phyloP scores from a whole-genome alignment of 2,113 vertebrate genomes.

The Oenanthe oenanthe region DNA sequence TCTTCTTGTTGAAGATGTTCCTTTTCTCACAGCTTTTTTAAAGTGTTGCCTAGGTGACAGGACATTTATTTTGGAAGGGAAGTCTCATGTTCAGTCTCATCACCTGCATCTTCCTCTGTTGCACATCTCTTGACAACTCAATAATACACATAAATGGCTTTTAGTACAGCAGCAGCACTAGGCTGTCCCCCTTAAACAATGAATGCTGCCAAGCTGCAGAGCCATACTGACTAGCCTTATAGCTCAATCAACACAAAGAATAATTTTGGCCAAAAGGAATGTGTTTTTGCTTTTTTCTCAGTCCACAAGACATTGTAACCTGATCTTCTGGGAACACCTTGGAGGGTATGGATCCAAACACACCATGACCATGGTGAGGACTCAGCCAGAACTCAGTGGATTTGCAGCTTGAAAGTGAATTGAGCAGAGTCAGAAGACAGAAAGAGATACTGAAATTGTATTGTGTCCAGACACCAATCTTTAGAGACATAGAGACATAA shows the following conservation, averaged over 20 bases:
- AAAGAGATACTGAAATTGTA: not conserved
- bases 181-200: not conserved
- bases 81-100: not conserved
- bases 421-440: not conserved
- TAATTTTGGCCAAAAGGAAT: not conserved
- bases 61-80: not conserved
- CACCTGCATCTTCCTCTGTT: not conserved
- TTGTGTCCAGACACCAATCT: not conserved
- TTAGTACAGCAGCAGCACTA: not conserved
- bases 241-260: not conserved
- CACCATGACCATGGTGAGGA: not conserved
- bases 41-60: not conserved
- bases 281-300: not conserved
- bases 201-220: not conserved
- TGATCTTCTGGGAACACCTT: not conserved
- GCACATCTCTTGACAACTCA: accelerated
- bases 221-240: not conserved
- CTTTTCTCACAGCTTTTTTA: not conserved
- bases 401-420: not conserved
- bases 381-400: not conserved
- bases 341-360: not conserved
- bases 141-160: not conserved
- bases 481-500: too few species aligned
- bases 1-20: not conserved
- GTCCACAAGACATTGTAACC: not conserved